A percentile compares a stretch with the other conserved stretches of the same genome.
These are phyloP conservation scores for Stegodyphus mimosarum DNA, from an alignment of 1,140 invertebrate species.

Conservation along the genomic window DNA sequence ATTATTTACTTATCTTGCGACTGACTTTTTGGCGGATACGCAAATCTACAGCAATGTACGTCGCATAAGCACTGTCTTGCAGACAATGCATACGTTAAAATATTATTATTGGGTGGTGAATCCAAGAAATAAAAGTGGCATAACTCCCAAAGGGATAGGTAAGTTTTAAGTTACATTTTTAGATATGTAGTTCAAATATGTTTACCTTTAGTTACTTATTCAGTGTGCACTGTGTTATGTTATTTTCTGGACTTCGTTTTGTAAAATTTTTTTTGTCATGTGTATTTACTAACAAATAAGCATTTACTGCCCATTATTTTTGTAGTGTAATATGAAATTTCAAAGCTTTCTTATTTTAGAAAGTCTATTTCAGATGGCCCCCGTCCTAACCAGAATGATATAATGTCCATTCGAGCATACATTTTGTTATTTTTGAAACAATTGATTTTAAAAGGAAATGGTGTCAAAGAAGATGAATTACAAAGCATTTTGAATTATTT, in stretches of 20 bases:
- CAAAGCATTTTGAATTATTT: conserved; percentile 98
- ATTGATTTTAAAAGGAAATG: conserved; percentile 95
- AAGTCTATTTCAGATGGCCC: conserved; percentile 80
- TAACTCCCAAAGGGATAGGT: conserved; percentile 94
- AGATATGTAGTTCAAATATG: conserved; percentile 11
- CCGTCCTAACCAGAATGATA: conserved; percentile 91
- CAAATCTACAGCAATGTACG: conserved; percentile 98
- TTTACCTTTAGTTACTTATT: neutral
- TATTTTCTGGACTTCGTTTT: too few species aligned
- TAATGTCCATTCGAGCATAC: conserved; percentile 91
- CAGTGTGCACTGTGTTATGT: too few species aligned
- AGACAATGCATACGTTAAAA: conserved; percentile 98
- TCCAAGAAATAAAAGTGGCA: conserved; percentile 93
- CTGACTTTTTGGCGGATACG: conserved; percentile 96
- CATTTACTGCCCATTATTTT: too few species aligned
- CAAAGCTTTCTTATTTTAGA: neutral
- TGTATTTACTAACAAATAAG: too few species aligned
- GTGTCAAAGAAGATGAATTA: conserved; percentile 97
- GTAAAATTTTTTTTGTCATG: too few species aligned
- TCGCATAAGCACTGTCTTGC: conserved; percentile 94
- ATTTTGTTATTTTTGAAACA: conserved; percentile 96
- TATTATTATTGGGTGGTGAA: conserved; percentile 99
- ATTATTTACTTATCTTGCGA: conserved; percentile 96
- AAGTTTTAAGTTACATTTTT: conserved; percentile 66
- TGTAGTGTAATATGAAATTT: too few species aligned